Percentiles rank a stretch among this genome's conserved stretches.
These are phyloP conservation scores for Podargus strigoides DNA, from an alignment of 2,797 vertebrate species.

Conservation along the genomic window DNA sequence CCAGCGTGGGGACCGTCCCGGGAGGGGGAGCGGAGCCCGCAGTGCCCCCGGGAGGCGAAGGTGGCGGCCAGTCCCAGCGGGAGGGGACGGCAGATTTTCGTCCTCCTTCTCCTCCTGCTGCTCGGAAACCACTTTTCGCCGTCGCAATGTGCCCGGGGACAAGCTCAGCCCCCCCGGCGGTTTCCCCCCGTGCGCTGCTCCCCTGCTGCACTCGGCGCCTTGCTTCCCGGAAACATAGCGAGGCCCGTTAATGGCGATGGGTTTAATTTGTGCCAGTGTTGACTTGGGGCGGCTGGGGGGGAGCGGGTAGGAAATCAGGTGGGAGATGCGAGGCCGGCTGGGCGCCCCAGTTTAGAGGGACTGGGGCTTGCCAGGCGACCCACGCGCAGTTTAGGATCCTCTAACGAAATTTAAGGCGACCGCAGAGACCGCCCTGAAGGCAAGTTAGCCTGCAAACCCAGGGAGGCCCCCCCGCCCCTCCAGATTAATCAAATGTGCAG, in stretches of 20 bases:
- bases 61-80: neutral
- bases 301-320: neutral
- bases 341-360: neutral
- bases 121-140: neutral
- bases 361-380: neutral
- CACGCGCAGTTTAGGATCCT: neutral
- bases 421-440: neutral
- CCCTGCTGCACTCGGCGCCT: neutral
- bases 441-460: neutral
- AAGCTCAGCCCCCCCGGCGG: neutral
- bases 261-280: neutral
- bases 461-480: too few relatives aligned
- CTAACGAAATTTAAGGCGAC: neutral
- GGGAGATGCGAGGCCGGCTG: neutral
- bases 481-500: too few relatives aligned
- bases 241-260: neutral
- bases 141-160: neutral
- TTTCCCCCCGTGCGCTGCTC: neutral
- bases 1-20: neutral
- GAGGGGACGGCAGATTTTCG: neutral
- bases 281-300: neutral
- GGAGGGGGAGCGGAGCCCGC: neutral
- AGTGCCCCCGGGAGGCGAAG: neutral
- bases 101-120: neutral
- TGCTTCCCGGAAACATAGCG: neutral